phyloP scores from a whole-genome alignment of 2,888 invertebrate genomes.

The Chironomus tentans region DNA sequence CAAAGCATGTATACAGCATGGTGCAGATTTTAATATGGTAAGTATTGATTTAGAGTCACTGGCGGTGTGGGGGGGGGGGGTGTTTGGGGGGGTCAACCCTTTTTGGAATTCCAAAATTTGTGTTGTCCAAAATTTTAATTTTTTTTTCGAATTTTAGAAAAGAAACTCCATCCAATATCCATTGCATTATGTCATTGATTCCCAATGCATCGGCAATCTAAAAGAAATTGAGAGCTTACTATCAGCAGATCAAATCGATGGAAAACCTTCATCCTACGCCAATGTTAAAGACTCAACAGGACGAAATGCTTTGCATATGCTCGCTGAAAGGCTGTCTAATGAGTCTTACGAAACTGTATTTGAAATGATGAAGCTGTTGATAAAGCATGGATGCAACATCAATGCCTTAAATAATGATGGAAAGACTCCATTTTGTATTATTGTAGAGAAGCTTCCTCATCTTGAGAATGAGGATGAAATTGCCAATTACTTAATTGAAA shows the following conservation, averaged over 20 bases:
- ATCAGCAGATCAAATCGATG: not conserved
- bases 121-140: not conserved
- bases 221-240: not conserved
- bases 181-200: not conserved
- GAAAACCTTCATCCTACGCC: not conserved
- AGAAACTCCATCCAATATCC: not conserved
- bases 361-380: no score
- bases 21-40: not conserved
- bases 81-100: no score
- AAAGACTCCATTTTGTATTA: no score
- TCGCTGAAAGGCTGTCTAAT: not conserved
- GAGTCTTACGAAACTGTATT: no score
- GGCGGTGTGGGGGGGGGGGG: no score
- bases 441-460: no score
- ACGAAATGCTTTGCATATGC: not conserved
- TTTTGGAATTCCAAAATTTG: no score
- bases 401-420: no score
- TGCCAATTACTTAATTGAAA: no score
- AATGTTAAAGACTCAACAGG: not conserved
- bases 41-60: not conserved
- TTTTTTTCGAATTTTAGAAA: not conserved
- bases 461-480: no score
- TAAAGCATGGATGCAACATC: no score
- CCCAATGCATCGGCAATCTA: not conserved
- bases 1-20: not conserved